These are phyloP conservation scores for Ips typographus DNA, from an alignment of 1,140 invertebrate genomes.

Conservation along the genomic window DNA sequence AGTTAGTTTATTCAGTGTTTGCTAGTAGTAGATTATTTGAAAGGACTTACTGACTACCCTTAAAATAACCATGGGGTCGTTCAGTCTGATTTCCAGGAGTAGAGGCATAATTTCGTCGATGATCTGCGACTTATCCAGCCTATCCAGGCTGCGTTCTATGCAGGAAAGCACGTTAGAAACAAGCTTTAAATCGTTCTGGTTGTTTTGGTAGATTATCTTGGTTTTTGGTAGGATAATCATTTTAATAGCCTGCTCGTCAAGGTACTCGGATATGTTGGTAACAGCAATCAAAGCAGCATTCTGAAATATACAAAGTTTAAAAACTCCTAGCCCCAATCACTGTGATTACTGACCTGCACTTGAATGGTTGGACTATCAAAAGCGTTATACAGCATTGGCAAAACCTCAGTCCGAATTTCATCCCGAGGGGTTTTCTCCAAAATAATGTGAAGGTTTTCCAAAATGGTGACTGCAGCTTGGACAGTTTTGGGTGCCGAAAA, in stretches of 20 bases:
- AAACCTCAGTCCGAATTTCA: slow-evolving; percentile 77
- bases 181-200: slow-evolving; percentile 74
- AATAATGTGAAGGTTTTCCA: slow-evolving; percentile 91
- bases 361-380: slow-evolving; percentile 90
- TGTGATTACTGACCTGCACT: slow-evolving; percentile 74
- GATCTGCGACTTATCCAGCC: slow-evolving; percentile 84
- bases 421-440: slow-evolving; percentile 83
- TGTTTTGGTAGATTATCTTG: slow-evolving; percentile 85
- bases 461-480: slow-evolving; percentile 84
- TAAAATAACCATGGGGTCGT: slow-evolving; percentile 79
- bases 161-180: slow-evolving; percentile 75
- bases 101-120: slow-evolving; percentile 91
- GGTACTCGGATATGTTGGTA: slow-evolving; percentile 79
- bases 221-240: slow-evolving; percentile 85
- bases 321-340: slow-evolving; percentile 1
- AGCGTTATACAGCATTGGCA: slow-evolving; percentile 85
- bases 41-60: slow-evolving; percentile 79
- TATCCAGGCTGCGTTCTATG: slow-evolving; percentile 76
- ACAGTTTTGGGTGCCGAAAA: slow-evolving; percentile 75
- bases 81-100: slow-evolving; percentile 81
- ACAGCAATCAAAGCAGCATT: slow-evolving; percentile 88
- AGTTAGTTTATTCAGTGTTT: not conserved
- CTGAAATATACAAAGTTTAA: slow-evolving; percentile 53
- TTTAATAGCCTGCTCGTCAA: slow-evolving; percentile 81
- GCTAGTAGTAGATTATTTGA: not conserved